phyloP scores from a whole-genome alignment of 2,113 vertebrate species.

The mouse (Mus musculus) region GRCm39 chr3:48787501-48788000 shows the following conservation, averaged over 20 bases:
- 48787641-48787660: not conserved
- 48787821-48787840: not conserved
- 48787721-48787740: not conserved
- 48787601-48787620: not conserved
- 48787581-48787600: not conserved
- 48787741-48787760: not conserved
- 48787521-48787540: not conserved
- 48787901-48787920: not conserved
- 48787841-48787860: not conserved
- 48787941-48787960: not conserved
- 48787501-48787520: not conserved
- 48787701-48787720: not conserved
- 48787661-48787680: not conserved
- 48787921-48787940: accelerated
- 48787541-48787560: not conserved
- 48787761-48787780: not conserved
- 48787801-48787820: not conserved
- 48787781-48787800: not conserved
- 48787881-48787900: not conserved
- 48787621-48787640: not conserved
- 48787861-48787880: not conserved
- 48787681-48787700: not conserved
- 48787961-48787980: not conserved
- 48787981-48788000: not conserved
- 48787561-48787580: not conserved